Conservation (phyloP, 2,797 vertebrate species). For the Hoplostethus mediterraneus region DNA sequence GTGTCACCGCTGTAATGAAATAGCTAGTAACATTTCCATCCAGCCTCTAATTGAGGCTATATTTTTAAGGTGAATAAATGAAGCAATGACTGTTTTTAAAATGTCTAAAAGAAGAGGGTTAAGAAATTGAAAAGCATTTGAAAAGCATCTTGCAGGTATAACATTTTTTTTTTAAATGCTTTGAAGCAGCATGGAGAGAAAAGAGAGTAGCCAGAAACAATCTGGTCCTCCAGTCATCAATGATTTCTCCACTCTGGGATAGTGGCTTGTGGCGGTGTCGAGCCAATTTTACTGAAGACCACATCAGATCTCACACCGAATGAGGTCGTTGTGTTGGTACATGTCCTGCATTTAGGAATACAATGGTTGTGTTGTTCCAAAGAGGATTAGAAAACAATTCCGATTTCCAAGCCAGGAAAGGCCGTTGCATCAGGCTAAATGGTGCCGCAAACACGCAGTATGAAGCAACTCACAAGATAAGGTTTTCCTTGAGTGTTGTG, state of each 20-base stretch:
- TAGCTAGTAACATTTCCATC: not conserved
- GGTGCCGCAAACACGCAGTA: constrained; percentile 38
- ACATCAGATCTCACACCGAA: constrained; percentile 12
- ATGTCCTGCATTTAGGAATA: constrained; percentile 56
- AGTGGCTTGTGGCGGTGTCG: constrained; percentile 26
- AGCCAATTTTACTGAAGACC: constrained; percentile 28
- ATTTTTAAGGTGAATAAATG: constrained; percentile 17
- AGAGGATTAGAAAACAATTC: constrained; percentile 72
- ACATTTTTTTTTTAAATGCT: constrained; percentile 8
- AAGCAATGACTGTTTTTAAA: constrained; percentile 3
- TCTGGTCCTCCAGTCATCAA: constrained; percentile 12
- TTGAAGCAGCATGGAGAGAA: constrained; percentile 21
- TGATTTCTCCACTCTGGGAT: constrained; percentile 21
- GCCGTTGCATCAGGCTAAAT: constrained; percentile 47
- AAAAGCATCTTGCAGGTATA: constrained; percentile 7
- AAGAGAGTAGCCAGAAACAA: constrained; percentile 14
- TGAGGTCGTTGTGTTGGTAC: constrained; percentile 45
- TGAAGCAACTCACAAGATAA: constrained; percentile 51
- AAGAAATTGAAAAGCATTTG: no score
- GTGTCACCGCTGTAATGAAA: constrained; percentile 4
- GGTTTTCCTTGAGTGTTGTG: constrained; percentile 19
- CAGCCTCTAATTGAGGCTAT: constrained; percentile 29
- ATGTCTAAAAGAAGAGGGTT: constrained; percentile 14
- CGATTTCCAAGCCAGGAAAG: constrained; percentile 65
- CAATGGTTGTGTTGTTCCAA: constrained; percentile 71